Evolutionary conservation across 2,113 vertebrate genomes (phyloP).

Genomic region (Hemichromis elongatus): DNA sequence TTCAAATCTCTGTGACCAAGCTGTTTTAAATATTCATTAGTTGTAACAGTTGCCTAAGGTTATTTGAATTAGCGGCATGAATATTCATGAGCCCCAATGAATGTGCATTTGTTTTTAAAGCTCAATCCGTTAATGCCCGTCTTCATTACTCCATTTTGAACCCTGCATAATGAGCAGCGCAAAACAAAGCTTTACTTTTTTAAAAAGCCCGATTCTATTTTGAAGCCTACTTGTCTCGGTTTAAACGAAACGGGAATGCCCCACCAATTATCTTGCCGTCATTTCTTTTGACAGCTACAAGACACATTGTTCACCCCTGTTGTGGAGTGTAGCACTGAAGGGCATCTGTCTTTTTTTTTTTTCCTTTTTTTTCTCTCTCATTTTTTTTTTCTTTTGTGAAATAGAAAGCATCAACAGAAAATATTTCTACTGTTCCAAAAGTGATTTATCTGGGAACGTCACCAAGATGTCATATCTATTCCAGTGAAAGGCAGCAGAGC

Average conservation of each 20-base stretch:
- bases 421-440: constrained; percentile 62
- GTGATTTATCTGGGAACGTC: constrained; percentile 71
- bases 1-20: constrained; percentile 67
- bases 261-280: constrained; percentile 66
- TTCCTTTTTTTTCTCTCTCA: not conserved
- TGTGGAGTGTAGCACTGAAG: constrained; percentile 54
- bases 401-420: constrained; percentile 62
- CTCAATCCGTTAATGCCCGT: constrained; percentile 63
- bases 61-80: constrained; percentile 73
- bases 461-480: constrained; percentile 65
- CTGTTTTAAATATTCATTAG: constrained; percentile 75
- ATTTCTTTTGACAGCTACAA: constrained; percentile 64
- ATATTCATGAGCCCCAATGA: constrained; percentile 70
- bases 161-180: constrained; percentile 47
- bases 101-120: constrained; percentile 75
- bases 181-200: constrained; percentile 64
- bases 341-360: constrained; percentile 53
- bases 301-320: constrained; percentile 59
- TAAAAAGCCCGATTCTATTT: constrained; percentile 39
- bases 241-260: constrained; percentile 50
- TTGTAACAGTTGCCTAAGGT: constrained; percentile 71
- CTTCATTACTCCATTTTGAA: constrained; percentile 59
- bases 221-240: constrained; percentile 53
- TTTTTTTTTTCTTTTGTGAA: constrained; percentile 24
- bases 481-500: constrained; percentile 65